Evolutionary conservation across 2,888 invertebrate genomes (phyloP).

Genomic region (Phanerotoma sp.): DNA sequence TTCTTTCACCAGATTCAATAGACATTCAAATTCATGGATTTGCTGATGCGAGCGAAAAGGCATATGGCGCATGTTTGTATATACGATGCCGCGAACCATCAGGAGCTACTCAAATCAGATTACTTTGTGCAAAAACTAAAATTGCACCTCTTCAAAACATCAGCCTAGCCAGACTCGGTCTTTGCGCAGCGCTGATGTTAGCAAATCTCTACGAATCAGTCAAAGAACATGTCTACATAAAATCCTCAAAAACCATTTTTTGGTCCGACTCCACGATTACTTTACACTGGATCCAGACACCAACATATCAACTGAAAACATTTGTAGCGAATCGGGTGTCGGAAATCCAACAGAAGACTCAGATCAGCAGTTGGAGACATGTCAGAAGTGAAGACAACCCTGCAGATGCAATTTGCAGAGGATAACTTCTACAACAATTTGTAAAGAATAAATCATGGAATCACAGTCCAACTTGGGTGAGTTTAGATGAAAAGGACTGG

Average conservation of each 20-base stretch:
- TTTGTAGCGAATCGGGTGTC: slow-evolving; percentile 29
- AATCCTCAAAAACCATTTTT: not conserved
- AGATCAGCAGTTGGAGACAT: slow-evolving; percentile 22
- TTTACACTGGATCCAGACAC: slow-evolving; percentile 24
- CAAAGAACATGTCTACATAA: not conserved
- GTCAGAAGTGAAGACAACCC: slow-evolving; percentile 30
- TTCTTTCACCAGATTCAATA: slow-evolving; percentile 1
- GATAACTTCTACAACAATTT: slow-evolving; percentile 23
- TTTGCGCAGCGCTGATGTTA: slow-evolving; percentile 20
- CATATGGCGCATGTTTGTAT: slow-evolving; percentile 37
- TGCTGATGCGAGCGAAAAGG: slow-evolving; percentile 36
- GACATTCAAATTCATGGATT: slow-evolving; percentile 32
- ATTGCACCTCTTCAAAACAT: slow-evolving; percentile 19
- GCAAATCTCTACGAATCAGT: not conserved
- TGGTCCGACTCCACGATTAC: slow-evolving; percentile 25
- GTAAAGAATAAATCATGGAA: slow-evolving; percentile 17
- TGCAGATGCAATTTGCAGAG: slow-evolving; percentile 34
- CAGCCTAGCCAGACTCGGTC: slow-evolving; percentile 9
- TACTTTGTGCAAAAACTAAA: slow-evolving; percentile 25
- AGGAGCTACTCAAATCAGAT: slow-evolving; percentile 33
- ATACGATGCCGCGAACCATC: slow-evolving; percentile 21
- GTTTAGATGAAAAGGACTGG: slow-evolving; percentile 7
- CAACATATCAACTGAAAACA: no score
- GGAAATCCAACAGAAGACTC: slow-evolving; percentile 21
- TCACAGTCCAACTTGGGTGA: slow-evolving; percentile 25